Percentiles rank a stretch among this genome's conserved stretches.
Conservation (phyloP, 1,140 invertebrate species). For the Kradibia gibbosae region DNA sequence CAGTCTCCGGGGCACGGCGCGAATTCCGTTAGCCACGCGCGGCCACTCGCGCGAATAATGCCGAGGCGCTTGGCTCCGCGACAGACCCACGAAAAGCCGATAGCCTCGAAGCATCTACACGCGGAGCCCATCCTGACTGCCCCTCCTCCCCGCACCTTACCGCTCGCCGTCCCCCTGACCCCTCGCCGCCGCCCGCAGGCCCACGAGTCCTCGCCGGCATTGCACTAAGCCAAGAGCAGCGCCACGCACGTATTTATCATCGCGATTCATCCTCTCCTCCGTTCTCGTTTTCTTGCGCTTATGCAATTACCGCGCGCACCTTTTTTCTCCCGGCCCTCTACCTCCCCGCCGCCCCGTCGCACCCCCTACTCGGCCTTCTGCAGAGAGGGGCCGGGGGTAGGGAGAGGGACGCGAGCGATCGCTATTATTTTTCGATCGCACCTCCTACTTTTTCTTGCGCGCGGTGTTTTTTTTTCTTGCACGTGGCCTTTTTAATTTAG, state of each 20-base stretch:
- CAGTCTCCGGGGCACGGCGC: background rate
- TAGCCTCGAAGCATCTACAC: constrained; percentile 9
- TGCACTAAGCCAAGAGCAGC: background rate
- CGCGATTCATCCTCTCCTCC: constrained; percentile 19
- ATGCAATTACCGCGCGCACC: constrained; percentile 8
- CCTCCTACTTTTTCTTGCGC: constrained; percentile 37
- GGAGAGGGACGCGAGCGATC: too few relatives aligned
- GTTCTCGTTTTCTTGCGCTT: constrained; percentile 21
- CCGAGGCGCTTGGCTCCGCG: background rate
- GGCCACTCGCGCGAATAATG: background rate
- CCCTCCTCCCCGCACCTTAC: background rate
- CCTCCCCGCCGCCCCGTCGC: background rate
- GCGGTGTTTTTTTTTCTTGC: constrained; percentile 28
- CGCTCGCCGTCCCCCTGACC: too few relatives aligned
- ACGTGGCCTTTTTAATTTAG: constrained; percentile 43
- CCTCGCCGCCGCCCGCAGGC: too few relatives aligned
- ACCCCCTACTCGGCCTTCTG: background rate
- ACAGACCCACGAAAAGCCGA: constrained; percentile 14
- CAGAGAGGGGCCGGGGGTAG: too few relatives aligned
- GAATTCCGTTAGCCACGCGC: background rate
- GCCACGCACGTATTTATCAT: constrained; percentile 25
- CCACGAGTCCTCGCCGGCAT: too few relatives aligned
- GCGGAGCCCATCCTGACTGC: too few relatives aligned
- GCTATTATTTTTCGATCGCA: constrained; percentile 49
- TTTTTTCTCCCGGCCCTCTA: background rate